Evolutionary conservation across 1,140 invertebrate species (phyloP), one percentile per base, ranked within the genome.

Genomic region (Tetraneura akinire): DNA sequence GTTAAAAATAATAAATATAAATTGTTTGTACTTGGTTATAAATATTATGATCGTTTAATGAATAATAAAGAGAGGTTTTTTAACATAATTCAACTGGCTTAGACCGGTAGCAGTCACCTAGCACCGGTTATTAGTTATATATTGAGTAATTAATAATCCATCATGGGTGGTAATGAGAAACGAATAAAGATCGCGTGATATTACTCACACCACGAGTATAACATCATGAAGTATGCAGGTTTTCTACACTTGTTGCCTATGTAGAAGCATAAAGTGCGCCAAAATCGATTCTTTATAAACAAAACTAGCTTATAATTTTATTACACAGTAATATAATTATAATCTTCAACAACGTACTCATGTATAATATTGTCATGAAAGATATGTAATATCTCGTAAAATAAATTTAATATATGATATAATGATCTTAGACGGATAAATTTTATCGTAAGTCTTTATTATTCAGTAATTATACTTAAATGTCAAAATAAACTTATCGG

Each of bases 161-260:
- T 62, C 26, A 10, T 23, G 26, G 57, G 26, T 4, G 60, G 60
- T 62, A 62, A 62, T 62, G 26, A 32, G 18, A 62, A 62, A 32
- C 60, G 26, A 62, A 62, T 62, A 62, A 62, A 62, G 16, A 62
- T 62, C 60, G 26, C 60, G 60, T 62, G 60, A 62, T 62, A 62
- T 32, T n/a, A 62, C 32, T 62, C n/a, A 18, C 60, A 23, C 29
- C 16, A 14, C 45, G 3, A 4, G 45, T 47, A 14, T 47, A 14
- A 45, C 37, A 18, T 9, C 29, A n/a, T 64, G 11, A 45, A 45
- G 64, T 13, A 4, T n/a, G 21, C n/a, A n/a, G n/a, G 64, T 42
- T 66, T 42, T 18, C 18, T 18, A 32, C 45, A 1, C 45, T 37
- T 42, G 37, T 45, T 14, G 21, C 64, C 64, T 13, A n/a, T n/a